Percentiles rank a stretch among this genome's conserved stretches.
These are phyloP conservation scores for Trichacis sp. DNA, from an alignment of 2,888 invertebrate genomes.

Conservation along the genomic window DNA sequence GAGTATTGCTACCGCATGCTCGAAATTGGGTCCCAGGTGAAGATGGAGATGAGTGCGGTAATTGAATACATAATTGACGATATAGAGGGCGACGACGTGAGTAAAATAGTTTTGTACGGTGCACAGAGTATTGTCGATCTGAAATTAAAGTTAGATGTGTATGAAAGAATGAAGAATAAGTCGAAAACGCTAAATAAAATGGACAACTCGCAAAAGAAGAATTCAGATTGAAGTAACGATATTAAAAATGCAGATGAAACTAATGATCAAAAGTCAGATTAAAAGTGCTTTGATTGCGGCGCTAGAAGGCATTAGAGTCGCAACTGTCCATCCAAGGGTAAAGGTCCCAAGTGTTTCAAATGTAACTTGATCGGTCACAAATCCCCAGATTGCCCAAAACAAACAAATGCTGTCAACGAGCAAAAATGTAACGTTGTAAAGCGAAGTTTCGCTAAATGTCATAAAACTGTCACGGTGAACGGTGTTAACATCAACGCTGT, in stretches of 20 bases:
- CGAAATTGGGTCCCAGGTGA: slow-evolving; percentile 21
- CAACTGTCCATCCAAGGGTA: slow-evolving; percentile 4
- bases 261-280: background rate
- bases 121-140: slow-evolving; percentile 25
- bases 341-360: slow-evolving; percentile 18
- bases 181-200: background rate
- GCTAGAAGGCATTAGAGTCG: slow-evolving; percentile 8
- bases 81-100: slow-evolving; percentile 20
- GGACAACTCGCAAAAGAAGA: background rate
- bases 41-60: slow-evolving; percentile 21
- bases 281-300: slow-evolving; percentile 26
- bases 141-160: slow-evolving; percentile 29
- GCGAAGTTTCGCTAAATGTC: slow-evolving; percentile 3
- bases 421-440: slow-evolving; percentile 5
- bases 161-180: slow-evolving; percentile 15
- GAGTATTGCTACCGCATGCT: slow-evolving; percentile 35
- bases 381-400: slow-evolving; percentile 10
- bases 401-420: slow-evolving; percentile 6
- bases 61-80: slow-evolving; percentile 37
- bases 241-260: no score
- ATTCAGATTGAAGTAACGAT: background rate
- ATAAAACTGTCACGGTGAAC: slow-evolving; percentile 20
- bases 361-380: slow-evolving; percentile 19
- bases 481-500: slow-evolving; percentile 18
- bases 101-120: slow-evolving; percentile 28